phyloP scores from a whole-genome alignment of 2,888 invertebrate species.

The Hydraecia micacea region DNA sequence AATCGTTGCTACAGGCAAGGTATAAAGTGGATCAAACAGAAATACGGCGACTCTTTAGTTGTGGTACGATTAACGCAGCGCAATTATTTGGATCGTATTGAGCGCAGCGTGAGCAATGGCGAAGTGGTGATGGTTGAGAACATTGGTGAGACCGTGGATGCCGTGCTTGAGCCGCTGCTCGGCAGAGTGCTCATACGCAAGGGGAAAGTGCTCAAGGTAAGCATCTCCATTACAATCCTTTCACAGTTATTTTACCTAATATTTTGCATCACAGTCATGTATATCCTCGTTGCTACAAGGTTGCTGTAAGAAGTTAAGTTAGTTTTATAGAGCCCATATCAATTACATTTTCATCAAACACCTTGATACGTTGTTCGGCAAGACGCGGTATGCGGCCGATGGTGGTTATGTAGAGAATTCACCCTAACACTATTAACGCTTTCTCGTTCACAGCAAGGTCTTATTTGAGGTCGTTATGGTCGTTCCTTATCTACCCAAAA shows the following conservation, averaged over 20 bases:
- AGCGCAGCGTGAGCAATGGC: conserved; percentile 93
- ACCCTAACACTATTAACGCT: background rate
- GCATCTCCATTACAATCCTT: background rate
- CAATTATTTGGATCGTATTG: conserved; percentile 96
- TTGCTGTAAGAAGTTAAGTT: background rate
- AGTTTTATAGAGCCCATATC: background rate
- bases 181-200: conserved; percentile 97
- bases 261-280: background rate
- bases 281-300: background rate
- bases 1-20: conserved; percentile 91
- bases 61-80: conserved; percentile 95
- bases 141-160: conserved; percentile 96
- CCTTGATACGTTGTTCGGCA: background rate
- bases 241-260: background rate
- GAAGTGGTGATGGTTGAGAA: conserved; percentile 96
- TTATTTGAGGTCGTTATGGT: background rate
- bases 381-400: background rate
- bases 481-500: background rate
- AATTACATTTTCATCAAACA: background rate
- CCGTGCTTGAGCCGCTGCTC: conserved; percentile 96
- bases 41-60: conserved; percentile 93
- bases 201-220: conserved; percentile 92
- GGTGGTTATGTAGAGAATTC: background rate
- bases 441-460: background rate
- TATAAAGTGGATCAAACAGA: conserved; percentile 98